Percentiles rank a stretch among this genome's conserved stretches.
Conservation (phyloP, 1,140 invertebrate species). For the Euura lappo region DNA sequence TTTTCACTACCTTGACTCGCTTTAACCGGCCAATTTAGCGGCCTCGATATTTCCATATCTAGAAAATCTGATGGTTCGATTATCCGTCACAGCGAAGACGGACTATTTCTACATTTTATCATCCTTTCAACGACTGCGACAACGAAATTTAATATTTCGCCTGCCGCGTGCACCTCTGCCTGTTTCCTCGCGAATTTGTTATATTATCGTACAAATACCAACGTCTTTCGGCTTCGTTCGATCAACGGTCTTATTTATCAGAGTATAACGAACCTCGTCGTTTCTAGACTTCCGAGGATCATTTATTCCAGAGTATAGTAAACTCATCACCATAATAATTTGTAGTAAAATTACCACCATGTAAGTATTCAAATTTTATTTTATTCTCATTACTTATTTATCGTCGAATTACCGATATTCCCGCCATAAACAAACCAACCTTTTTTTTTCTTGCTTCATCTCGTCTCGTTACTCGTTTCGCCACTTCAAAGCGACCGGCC, state of each 20-base stretch:
- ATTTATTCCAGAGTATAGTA: neutral
- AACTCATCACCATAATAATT: neutral
- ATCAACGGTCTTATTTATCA: neutral
- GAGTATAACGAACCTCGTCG: neutral
- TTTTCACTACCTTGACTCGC: slow-evolving; percentile 23
- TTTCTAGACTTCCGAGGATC: neutral
- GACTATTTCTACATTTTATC: neutral
- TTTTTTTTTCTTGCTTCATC: too few relatives aligned
- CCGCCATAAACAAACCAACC: too few relatives aligned
- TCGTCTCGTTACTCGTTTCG: too few relatives aligned
- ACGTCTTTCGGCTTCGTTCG: too few relatives aligned
- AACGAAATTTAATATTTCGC: neutral
- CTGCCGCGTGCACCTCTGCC: neutral
- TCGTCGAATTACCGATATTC: neutral
- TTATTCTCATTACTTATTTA: neutral
- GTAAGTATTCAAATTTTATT: too few relatives aligned
- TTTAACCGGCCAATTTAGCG: slow-evolving; percentile 31
- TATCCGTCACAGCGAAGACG: neutral
- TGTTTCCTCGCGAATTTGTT: neutral
- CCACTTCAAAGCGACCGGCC: too few relatives aligned
- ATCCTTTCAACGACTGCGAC: neutral
- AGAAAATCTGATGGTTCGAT: slow-evolving; percentile 22
- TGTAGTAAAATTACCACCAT: too few relatives aligned
- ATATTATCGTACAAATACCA: too few relatives aligned
- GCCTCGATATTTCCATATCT: slow-evolving; percentile 31